phyloP scores from a whole-genome alignment of 1,140 invertebrate genomes.

The Pachyrhynchus sulphureomaculatus region DNA sequence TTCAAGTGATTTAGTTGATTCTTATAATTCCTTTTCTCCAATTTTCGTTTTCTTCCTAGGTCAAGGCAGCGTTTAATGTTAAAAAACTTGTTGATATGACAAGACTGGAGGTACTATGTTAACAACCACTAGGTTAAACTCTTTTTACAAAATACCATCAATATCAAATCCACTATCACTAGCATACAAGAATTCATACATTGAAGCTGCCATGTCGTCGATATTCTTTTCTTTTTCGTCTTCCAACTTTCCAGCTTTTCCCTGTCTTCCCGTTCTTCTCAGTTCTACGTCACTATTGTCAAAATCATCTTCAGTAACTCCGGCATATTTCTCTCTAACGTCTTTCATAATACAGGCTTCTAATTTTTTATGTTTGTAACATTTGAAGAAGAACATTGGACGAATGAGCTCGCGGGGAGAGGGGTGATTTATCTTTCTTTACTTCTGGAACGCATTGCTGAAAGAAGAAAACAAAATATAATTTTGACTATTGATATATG shows the following conservation, averaged over 20 bases:
- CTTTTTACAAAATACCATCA: conserved; percentile 54
- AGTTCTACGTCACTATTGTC: conserved; percentile 58
- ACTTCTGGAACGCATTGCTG: conserved; percentile 67
- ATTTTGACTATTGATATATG: not conserved
- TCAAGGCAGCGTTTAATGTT: no score
- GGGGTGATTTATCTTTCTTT: conserved; percentile 59
- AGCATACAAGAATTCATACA: conserved; percentile 60
- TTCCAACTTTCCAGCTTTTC: conserved; percentile 37
- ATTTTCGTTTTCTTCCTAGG: no score
- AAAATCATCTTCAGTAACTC: conserved; percentile 56
- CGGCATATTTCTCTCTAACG: conserved; percentile 60
- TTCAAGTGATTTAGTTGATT: no score
- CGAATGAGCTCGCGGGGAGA: conserved; percentile 61
- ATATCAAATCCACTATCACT: conserved; percentile 54
- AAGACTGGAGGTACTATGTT: no score
- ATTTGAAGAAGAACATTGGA: conserved; percentile 69
- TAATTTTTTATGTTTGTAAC: conserved; percentile 69
- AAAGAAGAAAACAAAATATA: conserved; percentile 33
- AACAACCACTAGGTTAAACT: no score
- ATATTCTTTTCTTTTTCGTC: conserved; percentile 52
- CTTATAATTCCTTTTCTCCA: no score
- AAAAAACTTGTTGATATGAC: no score
- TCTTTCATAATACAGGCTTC: conserved; percentile 71
- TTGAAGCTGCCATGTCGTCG: conserved; percentile 57
- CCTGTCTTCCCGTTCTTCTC: conserved; percentile 51